Conservation (phyloP, 1,140 invertebrate genomes). For the Bombus consobrinus region DNA sequence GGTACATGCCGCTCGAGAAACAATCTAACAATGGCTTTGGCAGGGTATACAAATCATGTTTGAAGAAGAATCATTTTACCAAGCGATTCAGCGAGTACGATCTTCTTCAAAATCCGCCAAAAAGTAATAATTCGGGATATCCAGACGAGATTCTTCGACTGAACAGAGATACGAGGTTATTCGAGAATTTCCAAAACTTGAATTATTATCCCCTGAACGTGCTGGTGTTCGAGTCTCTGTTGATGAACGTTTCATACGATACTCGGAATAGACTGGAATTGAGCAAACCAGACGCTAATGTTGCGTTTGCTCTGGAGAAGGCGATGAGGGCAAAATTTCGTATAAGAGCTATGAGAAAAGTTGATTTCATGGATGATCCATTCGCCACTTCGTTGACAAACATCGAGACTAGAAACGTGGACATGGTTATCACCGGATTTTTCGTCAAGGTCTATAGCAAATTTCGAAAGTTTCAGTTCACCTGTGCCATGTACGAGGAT, state of each 20-base stretch:
- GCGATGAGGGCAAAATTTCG: slow-evolving; percentile 58
- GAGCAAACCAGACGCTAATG: slow-evolving; percentile 52
- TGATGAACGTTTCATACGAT: slow-evolving; percentile 53
- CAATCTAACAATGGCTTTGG: slow-evolving; percentile 45
- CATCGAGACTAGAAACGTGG: slow-evolving; percentile 47
- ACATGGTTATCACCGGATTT: slow-evolving; percentile 67
- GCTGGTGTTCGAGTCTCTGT: slow-evolving; percentile 58
- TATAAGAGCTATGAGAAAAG: slow-evolving; percentile 7
- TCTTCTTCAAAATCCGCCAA: background rate
- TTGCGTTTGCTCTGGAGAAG: slow-evolving; percentile 54
- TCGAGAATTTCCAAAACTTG: slow-evolving; percentile 64
- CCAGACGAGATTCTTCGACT: too few species aligned
- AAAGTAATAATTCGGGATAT: too few species aligned
- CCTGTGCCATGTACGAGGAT: slow-evolving; percentile 55
- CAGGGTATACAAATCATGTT: slow-evolving; percentile 23
- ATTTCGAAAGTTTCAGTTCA: slow-evolving; percentile 58
- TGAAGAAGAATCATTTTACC: background rate
- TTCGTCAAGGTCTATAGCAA: slow-evolving; percentile 62
- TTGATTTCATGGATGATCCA: slow-evolving; percentile 43
- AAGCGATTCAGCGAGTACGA: background rate
- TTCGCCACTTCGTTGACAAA: slow-evolving; percentile 52
- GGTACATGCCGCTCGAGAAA: slow-evolving; percentile 62
- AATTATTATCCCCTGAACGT: slow-evolving; percentile 68
- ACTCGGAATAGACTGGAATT: background rate
- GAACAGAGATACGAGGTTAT: slow-evolving; percentile 24